Evolutionary conservation across 1,140 invertebrate species (phyloP), one percentile per base, ranked within the genome.

Genomic region (Chrysomallon squamiferum): DNA sequence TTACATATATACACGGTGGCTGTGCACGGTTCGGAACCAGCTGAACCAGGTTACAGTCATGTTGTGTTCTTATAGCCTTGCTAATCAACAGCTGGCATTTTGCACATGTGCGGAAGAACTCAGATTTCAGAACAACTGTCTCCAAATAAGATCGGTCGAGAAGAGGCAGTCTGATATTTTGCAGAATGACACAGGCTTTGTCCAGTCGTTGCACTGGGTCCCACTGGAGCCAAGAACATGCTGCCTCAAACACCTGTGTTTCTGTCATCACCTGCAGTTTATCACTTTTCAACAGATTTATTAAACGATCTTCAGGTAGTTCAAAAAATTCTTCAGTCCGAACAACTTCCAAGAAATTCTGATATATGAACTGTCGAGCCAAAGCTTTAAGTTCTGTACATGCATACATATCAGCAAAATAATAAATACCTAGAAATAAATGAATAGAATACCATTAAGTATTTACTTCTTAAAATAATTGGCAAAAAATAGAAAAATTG

Each of bases 161-260:
- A 20, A 83, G 63, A 9, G 77, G 74, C 7, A 84, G 71, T 56
- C 77, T 75, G 15, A 84, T 74, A 54, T 80, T 68, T 47, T 79
- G 75, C 11, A 84, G 65, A 18, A 83, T 59, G 27, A 64, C 61
- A 60, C 82, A 82, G 22, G 79, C 72, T 35, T 65, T 71, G 9
- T 70, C 56, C 15, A 66, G 43, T 18, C 80, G 64, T 20, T 68
- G 67, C 15, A 65, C 59, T 0, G 73, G 66, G 60, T 82, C 79
- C 58, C 74, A 78, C 47, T 82, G 74, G 13, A 84, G 65, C 82
- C 82, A 84, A 2, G 71, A 64, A 7, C 71, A 73, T 0, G 76
- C 77, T 1, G 82, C 81, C 52, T 84, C 80, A 65, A 80, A 78
- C 61, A 97, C 93, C 91, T 93, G 75, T n/a, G 73, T 66, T 61